Evolutionary conservation across 2,888 invertebrate species (phyloP).

Genomic region (Doris montereyensis): DNA sequence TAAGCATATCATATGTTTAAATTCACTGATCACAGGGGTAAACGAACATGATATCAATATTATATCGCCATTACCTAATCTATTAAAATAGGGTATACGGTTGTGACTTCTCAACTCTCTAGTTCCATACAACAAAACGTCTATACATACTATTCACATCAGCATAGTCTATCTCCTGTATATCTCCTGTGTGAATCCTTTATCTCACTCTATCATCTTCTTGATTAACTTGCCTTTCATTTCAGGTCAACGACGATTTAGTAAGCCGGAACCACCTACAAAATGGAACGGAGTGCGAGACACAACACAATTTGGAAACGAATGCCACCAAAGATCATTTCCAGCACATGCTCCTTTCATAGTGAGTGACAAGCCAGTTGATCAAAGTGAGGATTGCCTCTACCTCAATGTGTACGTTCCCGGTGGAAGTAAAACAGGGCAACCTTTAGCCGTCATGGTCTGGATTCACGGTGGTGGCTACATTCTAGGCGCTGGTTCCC

Average conservation of each 20-base stretch:
- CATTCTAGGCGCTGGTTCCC: slow-evolving; percentile 49
- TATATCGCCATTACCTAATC: too few relatives aligned
- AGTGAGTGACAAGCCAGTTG: neutral
- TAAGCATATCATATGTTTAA: too few relatives aligned
- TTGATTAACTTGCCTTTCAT: too few relatives aligned
- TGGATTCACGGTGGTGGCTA: slow-evolving; percentile 60
- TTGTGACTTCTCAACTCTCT: too few relatives aligned
- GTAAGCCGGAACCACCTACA: neutral
- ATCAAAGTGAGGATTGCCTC: slow-evolving; percentile 10
- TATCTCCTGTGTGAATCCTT: too few relatives aligned
- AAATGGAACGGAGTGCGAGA: neutral
- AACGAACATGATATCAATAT: too few relatives aligned
- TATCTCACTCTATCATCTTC: too few relatives aligned
- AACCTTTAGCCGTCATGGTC: slow-evolving; percentile 49
- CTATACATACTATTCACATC: too few relatives aligned
- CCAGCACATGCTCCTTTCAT: neutral
- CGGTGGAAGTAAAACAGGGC: neutral
- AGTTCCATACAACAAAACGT: too few relatives aligned
- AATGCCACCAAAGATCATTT: neutral
- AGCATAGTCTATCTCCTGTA: too few relatives aligned
- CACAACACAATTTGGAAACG: neutral
- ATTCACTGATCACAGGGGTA: too few relatives aligned
- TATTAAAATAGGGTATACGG: too few relatives aligned
- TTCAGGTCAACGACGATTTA: neutral
- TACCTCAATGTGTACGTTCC: slow-evolving; percentile 30